A percentile compares a stretch with the other conserved stretches of the same genome.
phyloP scores from a whole-genome alignment of 1,140 invertebrate species.

The Drosophila malerkotliana region DNA sequence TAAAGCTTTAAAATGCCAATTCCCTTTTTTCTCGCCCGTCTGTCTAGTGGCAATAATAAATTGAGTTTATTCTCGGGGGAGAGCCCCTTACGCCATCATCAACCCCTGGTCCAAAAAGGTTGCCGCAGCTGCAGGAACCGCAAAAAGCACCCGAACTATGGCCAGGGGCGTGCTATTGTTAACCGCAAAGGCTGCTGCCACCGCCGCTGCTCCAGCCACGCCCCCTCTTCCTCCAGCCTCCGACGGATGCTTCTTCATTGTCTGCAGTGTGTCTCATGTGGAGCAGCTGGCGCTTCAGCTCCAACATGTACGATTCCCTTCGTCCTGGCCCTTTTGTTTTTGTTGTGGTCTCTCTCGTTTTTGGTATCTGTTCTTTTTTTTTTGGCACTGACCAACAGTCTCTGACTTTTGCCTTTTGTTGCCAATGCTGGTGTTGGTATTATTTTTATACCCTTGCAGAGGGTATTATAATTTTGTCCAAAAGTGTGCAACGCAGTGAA shows the following conservation, averaged over 20 bases:
- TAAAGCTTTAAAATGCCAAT: slow-evolving; percentile 79
- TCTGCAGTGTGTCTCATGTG: slow-evolving; percentile 53
- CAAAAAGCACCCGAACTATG: slow-evolving; percentile 69
- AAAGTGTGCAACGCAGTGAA: too few relatives aligned
- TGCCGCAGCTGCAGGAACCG: slow-evolving; percentile 51
- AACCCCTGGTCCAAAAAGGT: slow-evolving; percentile 33
- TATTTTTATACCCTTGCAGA: too few relatives aligned
- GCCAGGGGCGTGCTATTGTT: slow-evolving; percentile 67
- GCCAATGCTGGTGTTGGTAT: slow-evolving; percentile 32
- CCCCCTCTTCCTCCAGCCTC: slow-evolving; percentile 7
- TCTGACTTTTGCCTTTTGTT: slow-evolving; percentile 59
- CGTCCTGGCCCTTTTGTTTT: slow-evolving; percentile 23
- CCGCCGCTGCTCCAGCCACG: slow-evolving; percentile 37
- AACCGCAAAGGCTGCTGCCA: slow-evolving; percentile 60
- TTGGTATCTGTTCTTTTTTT: slow-evolving; percentile 16
- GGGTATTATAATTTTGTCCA: too few relatives aligned
- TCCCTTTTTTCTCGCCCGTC: slow-evolving; percentile 38
- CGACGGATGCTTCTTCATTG: slow-evolving; percentile 53
- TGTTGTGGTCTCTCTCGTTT: slow-evolving; percentile 17
- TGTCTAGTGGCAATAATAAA: slow-evolving; percentile 75
- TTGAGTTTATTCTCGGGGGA: slow-evolving; percentile 75
- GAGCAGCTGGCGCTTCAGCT: slow-evolving; percentile 55
- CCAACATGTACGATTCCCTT: slow-evolving; percentile 3
- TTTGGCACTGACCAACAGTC: slow-evolving; percentile 69
- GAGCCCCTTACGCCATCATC: neutral